Conservation (phyloP, 2,113 vertebrate species). For the Aythya baeri region DNA sequence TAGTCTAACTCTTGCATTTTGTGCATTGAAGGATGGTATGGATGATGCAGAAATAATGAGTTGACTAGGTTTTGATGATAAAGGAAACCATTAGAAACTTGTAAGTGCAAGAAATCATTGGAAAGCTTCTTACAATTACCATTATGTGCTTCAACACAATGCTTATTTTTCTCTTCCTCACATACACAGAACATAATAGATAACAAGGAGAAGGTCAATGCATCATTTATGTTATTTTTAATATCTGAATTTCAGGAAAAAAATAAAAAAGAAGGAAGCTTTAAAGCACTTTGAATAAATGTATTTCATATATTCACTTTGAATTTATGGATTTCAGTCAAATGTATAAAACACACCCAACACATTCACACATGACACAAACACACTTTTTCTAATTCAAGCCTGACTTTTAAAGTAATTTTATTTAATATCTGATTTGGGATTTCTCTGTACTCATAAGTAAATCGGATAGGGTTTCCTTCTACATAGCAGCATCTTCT, state of each 20-base stretch:
- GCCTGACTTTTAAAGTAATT: neutral
- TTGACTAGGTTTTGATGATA: neutral
- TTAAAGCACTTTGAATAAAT: neutral
- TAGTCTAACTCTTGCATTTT: neutral
- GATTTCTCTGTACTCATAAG: neutral
- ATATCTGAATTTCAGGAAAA: neutral
- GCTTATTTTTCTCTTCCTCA: conserved; percentile 26
- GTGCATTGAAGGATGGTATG: neutral
- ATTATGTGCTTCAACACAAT: neutral
- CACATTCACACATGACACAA: neutral
- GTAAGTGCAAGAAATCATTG: neutral
- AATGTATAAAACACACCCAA: neutral
- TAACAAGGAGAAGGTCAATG: conserved; percentile 24
- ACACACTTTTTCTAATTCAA: neutral
- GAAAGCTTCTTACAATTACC: conserved; percentile 26
- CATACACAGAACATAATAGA: conserved; percentile 15
- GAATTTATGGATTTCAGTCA: neutral
- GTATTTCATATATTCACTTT: too few relatives aligned
- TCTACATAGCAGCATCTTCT: neutral
- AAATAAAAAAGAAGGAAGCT: neutral
- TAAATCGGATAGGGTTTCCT: neutral
- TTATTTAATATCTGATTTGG: neutral
- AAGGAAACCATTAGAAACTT: conserved; percentile 19
- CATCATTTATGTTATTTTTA: conserved; percentile 26
- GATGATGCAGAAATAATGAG: conserved; percentile 35